Evolutionary conservation across 2,113 vertebrate genomes (phyloP).

Genomic region (Phyllostomus hastatus): DNA sequence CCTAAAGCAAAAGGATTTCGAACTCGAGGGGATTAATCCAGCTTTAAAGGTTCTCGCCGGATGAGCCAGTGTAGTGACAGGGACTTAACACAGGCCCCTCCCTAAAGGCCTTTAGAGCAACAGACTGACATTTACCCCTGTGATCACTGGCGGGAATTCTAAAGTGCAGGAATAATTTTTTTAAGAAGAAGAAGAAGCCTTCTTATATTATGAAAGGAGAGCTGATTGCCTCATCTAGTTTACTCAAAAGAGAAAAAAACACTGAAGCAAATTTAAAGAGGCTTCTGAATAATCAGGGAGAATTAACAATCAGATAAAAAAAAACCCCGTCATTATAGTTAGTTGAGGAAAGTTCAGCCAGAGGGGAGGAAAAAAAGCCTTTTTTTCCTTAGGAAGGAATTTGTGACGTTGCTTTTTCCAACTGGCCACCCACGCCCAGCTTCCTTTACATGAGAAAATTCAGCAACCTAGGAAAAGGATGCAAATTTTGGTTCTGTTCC

Average conservation of each 20-base stretch:
- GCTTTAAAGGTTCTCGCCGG: neutral
- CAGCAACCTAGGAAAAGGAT: neutral
- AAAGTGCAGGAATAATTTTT: neutral
- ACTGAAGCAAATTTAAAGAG: conserved; percentile 40
- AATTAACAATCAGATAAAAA: conserved; percentile 17
- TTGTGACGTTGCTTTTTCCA: neutral
- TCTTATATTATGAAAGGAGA: conserved; percentile 45
- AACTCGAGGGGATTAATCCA: neutral
- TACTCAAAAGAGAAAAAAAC: neutral
- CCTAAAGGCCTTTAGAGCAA: neutral
- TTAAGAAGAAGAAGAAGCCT: neutral
- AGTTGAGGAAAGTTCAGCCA: neutral
- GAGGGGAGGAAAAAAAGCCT: neutral
- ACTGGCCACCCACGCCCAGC: neutral
- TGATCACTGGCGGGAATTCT: neutral
- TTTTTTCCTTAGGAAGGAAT: neutral
- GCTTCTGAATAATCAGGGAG: neutral
- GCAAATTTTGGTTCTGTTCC: neutral
- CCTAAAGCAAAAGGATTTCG: neutral
- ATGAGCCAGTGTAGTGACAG: accelerated
- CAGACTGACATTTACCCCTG: neutral
- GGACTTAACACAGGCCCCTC: conserved; percentile 9
- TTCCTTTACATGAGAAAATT: neutral
- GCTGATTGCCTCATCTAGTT: conserved; percentile 30
- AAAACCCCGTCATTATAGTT: neutral